Evolutionary conservation across 2,888 invertebrate species (phyloP).

Genomic region (Achlya flavicornis): DNA sequence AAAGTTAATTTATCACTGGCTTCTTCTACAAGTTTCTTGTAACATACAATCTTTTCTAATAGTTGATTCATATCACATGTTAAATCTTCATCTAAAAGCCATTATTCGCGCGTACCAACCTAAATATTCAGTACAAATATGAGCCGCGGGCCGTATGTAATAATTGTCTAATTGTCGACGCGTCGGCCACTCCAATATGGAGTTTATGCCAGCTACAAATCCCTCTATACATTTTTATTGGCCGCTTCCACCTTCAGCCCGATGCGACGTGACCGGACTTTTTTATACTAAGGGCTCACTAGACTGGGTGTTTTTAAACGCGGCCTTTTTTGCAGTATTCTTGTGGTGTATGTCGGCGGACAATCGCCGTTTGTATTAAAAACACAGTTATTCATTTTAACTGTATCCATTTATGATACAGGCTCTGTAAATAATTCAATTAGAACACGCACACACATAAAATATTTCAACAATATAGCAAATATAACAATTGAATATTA

Average conservation of each 20-base stretch:
- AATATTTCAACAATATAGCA: too few species aligned
- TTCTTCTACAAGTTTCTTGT: too few species aligned
- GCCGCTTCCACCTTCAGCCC: constrained; percentile 73
- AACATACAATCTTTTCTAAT: too few species aligned
- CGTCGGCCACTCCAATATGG: constrained; percentile 43
- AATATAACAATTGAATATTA: too few species aligned
- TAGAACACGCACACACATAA: too few species aligned
- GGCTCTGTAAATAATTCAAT: too few species aligned
- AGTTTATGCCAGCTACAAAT: constrained; percentile 71
- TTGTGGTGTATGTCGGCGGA: too few species aligned
- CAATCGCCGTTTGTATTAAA: too few species aligned
- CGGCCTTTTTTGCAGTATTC: too few species aligned
- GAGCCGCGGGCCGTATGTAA: constrained; percentile 30
- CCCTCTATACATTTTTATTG: constrained; percentile 83
- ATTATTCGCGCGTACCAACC: background rate
- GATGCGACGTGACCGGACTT: constrained; percentile 64
- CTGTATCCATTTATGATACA: too few species aligned
- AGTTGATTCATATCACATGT: background rate
- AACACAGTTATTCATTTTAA: too few species aligned
- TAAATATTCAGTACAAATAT: background rate
- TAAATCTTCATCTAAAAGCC: background rate
- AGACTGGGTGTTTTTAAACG: constrained; percentile 21
- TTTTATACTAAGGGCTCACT: constrained; percentile 32
- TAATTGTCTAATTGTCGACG: constrained; percentile 71
- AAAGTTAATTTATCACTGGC: too few species aligned